Conservation (phyloP, 2,797 vertebrate genomes). For the Leucoraja ocellata region DNA sequence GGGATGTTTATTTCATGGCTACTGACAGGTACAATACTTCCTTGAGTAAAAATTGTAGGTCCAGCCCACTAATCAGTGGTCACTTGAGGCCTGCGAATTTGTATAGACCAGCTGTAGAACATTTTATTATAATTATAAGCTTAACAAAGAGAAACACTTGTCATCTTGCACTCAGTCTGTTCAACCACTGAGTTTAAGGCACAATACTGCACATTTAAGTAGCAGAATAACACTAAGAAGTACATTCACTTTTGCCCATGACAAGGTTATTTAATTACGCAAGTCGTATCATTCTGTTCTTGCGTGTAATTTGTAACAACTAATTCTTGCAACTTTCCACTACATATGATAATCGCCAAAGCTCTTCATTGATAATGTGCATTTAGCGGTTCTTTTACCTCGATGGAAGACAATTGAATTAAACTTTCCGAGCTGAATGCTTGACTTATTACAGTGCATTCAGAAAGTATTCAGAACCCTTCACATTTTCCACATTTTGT, state of each 20-base stretch:
- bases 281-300: conserved; percentile 1
- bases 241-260: neutral
- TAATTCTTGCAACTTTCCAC: neutral
- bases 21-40: conserved; percentile 22
- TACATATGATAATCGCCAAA: neutral
- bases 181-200: neutral
- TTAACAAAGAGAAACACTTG: conserved; percentile 25
- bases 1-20: neutral
- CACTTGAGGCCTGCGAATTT: neutral
- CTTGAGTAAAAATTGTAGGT: conserved; percentile 23
- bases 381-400: neutral
- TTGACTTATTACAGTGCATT: neutral
- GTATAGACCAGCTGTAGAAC: conserved; percentile 14
- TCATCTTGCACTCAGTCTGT: neutral
- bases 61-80: conserved; percentile 13
- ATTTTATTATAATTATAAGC: conserved; percentile 34
- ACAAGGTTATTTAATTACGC: neutral
- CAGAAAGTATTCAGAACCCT: too few relatives aligned
- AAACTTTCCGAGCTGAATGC: neutral
- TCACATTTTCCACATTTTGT: too few relatives aligned
- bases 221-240: neutral
- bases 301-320: neutral
- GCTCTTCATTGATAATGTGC: neutral
- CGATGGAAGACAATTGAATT: conserved; percentile 5
- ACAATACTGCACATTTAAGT: conserved; percentile 10